Percentiles rank a stretch among this genome's conserved stretches.
These are phyloP conservation scores for Gonatopus flavifemur DNA, from an alignment of 1,140 invertebrate genomes.

Conservation along the genomic window DNA sequence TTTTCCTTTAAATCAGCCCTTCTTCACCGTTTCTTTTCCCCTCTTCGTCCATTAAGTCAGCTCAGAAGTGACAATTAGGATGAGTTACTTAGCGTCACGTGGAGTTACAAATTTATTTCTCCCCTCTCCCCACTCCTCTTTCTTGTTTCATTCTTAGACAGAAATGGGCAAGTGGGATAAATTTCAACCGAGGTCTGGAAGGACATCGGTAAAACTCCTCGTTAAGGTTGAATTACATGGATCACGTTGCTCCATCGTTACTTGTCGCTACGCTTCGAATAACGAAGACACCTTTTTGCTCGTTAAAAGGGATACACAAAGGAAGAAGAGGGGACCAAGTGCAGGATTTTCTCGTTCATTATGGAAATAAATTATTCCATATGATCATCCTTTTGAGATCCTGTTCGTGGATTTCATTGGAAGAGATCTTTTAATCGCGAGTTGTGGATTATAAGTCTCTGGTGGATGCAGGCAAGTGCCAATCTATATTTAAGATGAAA, in stretches of 20 bases:
- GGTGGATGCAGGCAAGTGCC: too few species aligned
- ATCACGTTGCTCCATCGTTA: conserved; percentile 31
- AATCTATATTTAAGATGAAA: too few species aligned
- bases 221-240: conserved; percentile 31
- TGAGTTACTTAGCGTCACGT: conserved; percentile 16
- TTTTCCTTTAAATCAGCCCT: too few species aligned
- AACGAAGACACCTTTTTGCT: conserved; percentile 37
- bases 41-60: neutral
- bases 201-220: conserved; percentile 4
- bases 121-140: conserved; percentile 10
- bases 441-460: too few species aligned
- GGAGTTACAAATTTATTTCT: conserved; percentile 8
- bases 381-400: too few species aligned
- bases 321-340: too few species aligned
- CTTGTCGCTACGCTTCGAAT: conserved; percentile 15
- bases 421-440: too few species aligned
- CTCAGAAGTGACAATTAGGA: conserved; percentile 26
- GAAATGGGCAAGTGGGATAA: conserved; percentile 22
- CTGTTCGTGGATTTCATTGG: too few species aligned
- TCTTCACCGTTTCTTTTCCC: neutral
- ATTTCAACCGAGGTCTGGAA: conserved; percentile 15
- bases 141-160: too few species aligned
- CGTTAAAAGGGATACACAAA: conserved; percentile 26
- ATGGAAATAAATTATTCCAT: too few species aligned
- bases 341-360: too few species aligned